phyloP scores from a whole-genome alignment of 1,140 invertebrate species.

The Neodiprion lecontei region DNA sequence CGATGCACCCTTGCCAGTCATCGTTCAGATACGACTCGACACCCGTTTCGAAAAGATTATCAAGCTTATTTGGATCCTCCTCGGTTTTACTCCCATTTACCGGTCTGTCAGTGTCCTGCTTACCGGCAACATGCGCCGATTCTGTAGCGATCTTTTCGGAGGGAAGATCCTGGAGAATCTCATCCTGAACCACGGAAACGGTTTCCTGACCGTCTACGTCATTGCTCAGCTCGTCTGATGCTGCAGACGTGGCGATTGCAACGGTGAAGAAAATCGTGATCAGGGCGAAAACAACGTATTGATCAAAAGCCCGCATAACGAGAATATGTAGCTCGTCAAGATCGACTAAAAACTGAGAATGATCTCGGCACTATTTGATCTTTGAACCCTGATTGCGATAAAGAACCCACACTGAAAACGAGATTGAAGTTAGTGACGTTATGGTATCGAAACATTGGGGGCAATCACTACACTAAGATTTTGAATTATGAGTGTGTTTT shows the following conservation, averaged over 20 bases:
- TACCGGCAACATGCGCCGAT: neutral
- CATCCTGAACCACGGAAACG: neutral
- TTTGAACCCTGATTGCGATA: no score
- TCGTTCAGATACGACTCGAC: slow-evolving; percentile 73
- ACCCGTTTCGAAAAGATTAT: slow-evolving; percentile 59
- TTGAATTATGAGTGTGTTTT: no score
- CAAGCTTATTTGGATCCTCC: slow-evolving; percentile 22
- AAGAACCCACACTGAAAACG: no score
- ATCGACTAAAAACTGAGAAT: no score
- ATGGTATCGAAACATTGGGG: no score
- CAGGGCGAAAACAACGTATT: no score
- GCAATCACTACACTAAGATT: no score
- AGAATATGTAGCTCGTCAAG: no score
- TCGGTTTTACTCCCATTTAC: slow-evolving; percentile 1
- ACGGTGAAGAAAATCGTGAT: no score
- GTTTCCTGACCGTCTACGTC: neutral
- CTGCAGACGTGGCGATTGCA: neutral
- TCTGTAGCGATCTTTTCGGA: neutral
- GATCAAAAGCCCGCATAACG: no score
- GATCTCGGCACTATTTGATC: no score
- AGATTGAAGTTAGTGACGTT: no score
- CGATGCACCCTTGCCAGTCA: slow-evolving; percentile 72
- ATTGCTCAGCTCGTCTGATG: neutral
- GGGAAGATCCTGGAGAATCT: neutral
- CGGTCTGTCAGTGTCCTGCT: neutral